A percentile compares a stretch with the other conserved stretches of the same genome.
Evolutionary conservation across 1,140 invertebrate species (phyloP).

Genomic region (Venustaconcha ellipsiformis): DNA sequence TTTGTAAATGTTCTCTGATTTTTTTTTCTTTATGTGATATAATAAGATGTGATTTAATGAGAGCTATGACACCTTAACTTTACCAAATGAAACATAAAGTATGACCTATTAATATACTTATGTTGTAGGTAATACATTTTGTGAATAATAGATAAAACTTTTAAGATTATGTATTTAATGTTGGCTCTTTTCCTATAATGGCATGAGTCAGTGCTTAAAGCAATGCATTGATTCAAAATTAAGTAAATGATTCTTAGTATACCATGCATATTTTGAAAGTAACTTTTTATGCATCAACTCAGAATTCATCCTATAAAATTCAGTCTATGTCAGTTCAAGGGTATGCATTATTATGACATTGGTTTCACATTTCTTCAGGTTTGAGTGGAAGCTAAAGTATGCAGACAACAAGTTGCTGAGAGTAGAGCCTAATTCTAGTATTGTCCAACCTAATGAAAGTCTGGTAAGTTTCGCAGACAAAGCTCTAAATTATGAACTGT

Average conservation of each 20-base stretch:
- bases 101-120: no score
- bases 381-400: slow-evolving; percentile 65
- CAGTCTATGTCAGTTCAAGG: neutral
- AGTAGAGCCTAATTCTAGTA: slow-evolving; percentile 59
- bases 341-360: slow-evolving; percentile 6
- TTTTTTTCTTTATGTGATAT: no score
- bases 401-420: slow-evolving; percentile 52
- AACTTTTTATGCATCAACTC: neutral
- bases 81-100: no score
- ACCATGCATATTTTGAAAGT: neutral
- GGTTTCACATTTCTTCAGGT: slow-evolving; percentile 41
- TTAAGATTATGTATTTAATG: no score
- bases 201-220: no score
- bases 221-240: neutral
- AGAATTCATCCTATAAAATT: neutral
- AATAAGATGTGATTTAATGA: no score
- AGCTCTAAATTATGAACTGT: no score
- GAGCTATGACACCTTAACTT: no score
- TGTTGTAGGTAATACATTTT: no score
- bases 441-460: slow-evolving; percentile 67
- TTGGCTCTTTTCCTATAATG: no score
- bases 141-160: no score
- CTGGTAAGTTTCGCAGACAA: slow-evolving; percentile 44
- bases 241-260: neutral
- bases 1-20: no score